Evolutionary conservation across 1,140 invertebrate species (phyloP).

Genomic region (Protaetia brevitarsis): DNA sequence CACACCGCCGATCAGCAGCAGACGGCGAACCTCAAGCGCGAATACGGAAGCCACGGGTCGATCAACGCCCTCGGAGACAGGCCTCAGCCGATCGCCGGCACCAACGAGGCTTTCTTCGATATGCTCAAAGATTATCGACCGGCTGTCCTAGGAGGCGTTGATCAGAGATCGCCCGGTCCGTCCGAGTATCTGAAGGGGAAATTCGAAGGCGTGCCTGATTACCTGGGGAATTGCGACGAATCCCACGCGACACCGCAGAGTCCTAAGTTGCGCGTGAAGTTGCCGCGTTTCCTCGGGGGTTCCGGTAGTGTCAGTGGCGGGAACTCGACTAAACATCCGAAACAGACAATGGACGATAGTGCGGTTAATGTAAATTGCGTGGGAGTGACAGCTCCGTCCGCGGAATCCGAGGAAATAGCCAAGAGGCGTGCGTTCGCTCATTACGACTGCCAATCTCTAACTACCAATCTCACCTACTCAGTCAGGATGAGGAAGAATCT

Average conservation of each 20-base stretch:
- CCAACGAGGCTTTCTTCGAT: constrained; percentile 70
- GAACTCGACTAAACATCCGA: constrained; percentile 36
- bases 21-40: constrained; percentile 52
- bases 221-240: constrained; percentile 20
- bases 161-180: constrained; percentile 63
- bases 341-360: constrained; percentile 46
- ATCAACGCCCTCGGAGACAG: constrained; percentile 55
- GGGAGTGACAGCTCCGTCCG: constrained; percentile 44
- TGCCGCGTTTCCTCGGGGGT: constrained; percentile 69
- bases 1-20: constrained; percentile 30
- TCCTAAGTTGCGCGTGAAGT: constrained; percentile 71
- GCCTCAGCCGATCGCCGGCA: constrained; percentile 32
- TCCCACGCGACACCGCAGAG: constrained; percentile 53
- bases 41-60: constrained; percentile 61
- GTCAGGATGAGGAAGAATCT: constrained; percentile 67
- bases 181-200: constrained; percentile 60
- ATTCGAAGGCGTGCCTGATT: constrained; percentile 30
- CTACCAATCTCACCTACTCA: constrained; percentile 79
- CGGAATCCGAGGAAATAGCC: constrained; percentile 58
- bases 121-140: constrained; percentile 76
- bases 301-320: constrained; percentile 38
- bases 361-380: constrained; percentile 36
- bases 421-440: constrained; percentile 80
- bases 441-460: constrained; percentile 87
- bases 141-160: constrained; percentile 51